Evolutionary conservation across 2,888 invertebrate genomes (phyloP).

Genomic region (Platypus cylindrus): DNA sequence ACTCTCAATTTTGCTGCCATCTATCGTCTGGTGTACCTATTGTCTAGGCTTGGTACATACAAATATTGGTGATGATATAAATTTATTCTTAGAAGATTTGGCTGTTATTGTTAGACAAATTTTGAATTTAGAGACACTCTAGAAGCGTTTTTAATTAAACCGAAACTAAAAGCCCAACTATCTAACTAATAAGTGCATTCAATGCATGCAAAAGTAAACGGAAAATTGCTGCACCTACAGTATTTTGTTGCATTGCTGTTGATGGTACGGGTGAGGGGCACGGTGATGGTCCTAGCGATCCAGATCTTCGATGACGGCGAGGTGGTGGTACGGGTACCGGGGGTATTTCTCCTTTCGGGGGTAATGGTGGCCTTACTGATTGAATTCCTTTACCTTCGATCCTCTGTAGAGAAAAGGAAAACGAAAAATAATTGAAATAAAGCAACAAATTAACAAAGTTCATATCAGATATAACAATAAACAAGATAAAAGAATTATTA

Average conservation of each 20-base stretch:
- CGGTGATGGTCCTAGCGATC: conserved; percentile 38
- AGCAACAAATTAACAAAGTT: background rate
- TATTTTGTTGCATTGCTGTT: conserved; percentile 35
- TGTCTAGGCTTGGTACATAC: no score
- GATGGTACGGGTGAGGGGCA: conserved; percentile 37
- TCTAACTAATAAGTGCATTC: no score
- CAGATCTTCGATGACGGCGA: conserved; percentile 43
- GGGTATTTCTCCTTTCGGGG: conserved; percentile 49
- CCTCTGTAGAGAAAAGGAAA: conserved; percentile 14
- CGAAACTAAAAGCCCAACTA: no score
- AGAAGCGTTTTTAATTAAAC: no score
- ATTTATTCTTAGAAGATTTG: no score
- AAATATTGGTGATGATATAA: no score
- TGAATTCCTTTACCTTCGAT: conserved; percentile 18
- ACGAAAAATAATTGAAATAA: background rate
- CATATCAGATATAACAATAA: background rate
- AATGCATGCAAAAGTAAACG: no score
- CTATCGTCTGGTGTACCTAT: no score
- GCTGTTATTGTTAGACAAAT: no score
- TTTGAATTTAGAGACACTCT: no score
- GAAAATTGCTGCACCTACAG: no score
- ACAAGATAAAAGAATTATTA: background rate
- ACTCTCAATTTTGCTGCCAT: no score
- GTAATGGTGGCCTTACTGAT: conserved; percentile 45
- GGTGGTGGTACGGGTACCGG: conserved; percentile 53